Conservation (phyloP, 2,113 vertebrate species). For the Paralichthys olivaceus region DNA sequence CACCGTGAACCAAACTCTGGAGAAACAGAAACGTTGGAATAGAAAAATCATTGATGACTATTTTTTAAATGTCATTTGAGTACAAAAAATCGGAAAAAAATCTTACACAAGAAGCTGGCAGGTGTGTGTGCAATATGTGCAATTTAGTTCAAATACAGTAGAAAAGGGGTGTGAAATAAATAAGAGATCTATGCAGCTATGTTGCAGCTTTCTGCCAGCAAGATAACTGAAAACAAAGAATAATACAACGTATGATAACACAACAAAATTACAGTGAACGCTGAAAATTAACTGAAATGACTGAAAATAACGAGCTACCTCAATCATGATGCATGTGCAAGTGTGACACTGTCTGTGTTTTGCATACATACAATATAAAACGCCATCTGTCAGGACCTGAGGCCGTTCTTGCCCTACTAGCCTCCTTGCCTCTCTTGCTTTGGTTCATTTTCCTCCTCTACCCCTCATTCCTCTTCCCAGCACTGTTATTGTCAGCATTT, state of each 20-base stretch:
- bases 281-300: not conserved
- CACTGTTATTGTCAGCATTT: constrained; percentile 47
- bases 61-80: not conserved
- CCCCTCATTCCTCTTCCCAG: constrained; percentile 31
- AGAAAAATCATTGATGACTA: too few relatives aligned
- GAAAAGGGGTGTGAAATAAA: not conserved
- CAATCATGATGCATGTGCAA: constrained; percentile 45
- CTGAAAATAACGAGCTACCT: constrained; percentile 22
- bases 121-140: not conserved
- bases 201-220: not conserved
- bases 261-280: not conserved
- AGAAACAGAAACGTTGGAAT: too few relatives aligned
- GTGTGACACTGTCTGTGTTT: constrained; percentile 67
- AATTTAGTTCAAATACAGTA: not conserved
- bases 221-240: not conserved
- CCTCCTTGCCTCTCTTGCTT: constrained; percentile 71
- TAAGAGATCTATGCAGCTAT: not conserved
- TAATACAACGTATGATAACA: constrained; percentile 2
- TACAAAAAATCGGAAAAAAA: not conserved
- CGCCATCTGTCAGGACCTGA: constrained; percentile 82
- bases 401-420: constrained; percentile 84
- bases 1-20: not conserved
- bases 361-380: constrained; percentile 78
- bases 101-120: not conserved
- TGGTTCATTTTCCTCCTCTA: constrained; percentile 45